Evolutionary conservation across 2,888 invertebrate genomes (phyloP).

Genomic region (Conchocele bisecta): DNA sequence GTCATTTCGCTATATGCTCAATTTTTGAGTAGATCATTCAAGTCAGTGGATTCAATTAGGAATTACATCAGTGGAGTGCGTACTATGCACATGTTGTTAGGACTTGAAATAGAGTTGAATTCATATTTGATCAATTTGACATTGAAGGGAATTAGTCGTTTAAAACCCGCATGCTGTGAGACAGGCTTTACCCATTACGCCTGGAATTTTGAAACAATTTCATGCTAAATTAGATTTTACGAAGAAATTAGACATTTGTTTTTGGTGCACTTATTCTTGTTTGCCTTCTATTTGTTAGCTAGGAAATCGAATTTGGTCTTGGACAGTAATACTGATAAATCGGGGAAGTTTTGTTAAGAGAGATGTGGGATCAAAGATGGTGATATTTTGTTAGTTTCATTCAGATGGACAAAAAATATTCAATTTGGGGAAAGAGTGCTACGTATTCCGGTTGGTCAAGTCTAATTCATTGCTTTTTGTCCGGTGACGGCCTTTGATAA

Average conservation of each 20-base stretch:
- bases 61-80: conserved; percentile 16
- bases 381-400: not conserved
- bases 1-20: not conserved
- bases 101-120: not conserved
- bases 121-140: conserved; percentile 7
- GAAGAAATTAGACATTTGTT: not conserved
- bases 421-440: conserved; percentile 20
- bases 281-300: conserved; percentile 8
- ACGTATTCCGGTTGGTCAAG: conserved; percentile 3
- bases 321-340: not conserved
- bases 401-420: conserved; percentile 12
- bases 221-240: not conserved
- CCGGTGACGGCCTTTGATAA: conserved; percentile 6
- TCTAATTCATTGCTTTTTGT: conserved; percentile 2
- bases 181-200: conserved; percentile 9
- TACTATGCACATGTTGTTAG: conserved; percentile 3
- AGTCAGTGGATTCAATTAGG: not conserved
- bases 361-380: not conserved
- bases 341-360: not conserved
- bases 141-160: not conserved
- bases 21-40: conserved; percentile 5
- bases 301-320: conserved; percentile 18
- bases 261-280: conserved; percentile 27
- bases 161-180: not conserved
- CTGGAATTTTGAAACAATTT: not conserved